Percentiles rank a stretch among this genome's conserved stretches.
phyloP scores from a whole-genome alignment of 2,888 invertebrate species.

The Lobophora halterata region DNA sequence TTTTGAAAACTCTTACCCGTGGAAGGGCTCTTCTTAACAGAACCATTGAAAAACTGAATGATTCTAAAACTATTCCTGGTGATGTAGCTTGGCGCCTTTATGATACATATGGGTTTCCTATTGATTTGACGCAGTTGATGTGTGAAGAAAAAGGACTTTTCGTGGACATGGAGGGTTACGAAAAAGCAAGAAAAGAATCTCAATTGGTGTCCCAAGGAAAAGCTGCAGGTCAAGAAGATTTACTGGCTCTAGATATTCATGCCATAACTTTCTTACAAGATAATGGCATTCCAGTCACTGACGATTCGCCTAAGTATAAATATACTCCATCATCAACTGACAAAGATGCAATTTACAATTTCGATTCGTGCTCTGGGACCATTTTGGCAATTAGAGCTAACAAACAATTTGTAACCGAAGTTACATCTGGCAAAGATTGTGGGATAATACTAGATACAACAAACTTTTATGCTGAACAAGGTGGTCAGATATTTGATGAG shows the following conservation, averaged over 20 bases:
- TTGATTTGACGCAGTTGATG: constrained; percentile 98
- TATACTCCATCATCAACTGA: constrained; percentile 86
- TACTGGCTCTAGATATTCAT: constrained; percentile 95
- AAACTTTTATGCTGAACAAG: constrained; percentile 99
- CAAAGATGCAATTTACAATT: constrained; percentile 87
- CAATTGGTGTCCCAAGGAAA: constrained; percentile 94
- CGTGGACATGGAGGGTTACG: constrained; percentile 95
- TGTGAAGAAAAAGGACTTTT: constrained; percentile 95
- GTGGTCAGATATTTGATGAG: constrained; percentile 98
- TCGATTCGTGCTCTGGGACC: constrained; percentile 85
- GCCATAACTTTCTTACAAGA: constrained; percentile 95
- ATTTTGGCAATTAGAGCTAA: constrained; percentile 90
- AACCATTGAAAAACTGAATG: constrained; percentile 91
- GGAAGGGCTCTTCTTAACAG: constrained; percentile 95
- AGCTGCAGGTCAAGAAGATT: constrained; percentile 88
- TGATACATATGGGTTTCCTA: constrained; percentile 99
- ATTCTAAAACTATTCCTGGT: constrained; percentile 89
- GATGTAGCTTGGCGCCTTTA: constrained; percentile 99
- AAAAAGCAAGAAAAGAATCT: constrained; percentile 94
- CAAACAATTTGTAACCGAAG: constrained; percentile 92
- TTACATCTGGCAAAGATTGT: constrained; percentile 92
- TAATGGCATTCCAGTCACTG: constrained; percentile 87
- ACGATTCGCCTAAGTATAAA: constrained; percentile 95
- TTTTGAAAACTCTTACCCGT: constrained; percentile 95
- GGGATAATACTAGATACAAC: constrained; percentile 95